Base-by-base conservation (phyloP, 2,888 invertebrate genomes). In the Alitta virens region DNA sequence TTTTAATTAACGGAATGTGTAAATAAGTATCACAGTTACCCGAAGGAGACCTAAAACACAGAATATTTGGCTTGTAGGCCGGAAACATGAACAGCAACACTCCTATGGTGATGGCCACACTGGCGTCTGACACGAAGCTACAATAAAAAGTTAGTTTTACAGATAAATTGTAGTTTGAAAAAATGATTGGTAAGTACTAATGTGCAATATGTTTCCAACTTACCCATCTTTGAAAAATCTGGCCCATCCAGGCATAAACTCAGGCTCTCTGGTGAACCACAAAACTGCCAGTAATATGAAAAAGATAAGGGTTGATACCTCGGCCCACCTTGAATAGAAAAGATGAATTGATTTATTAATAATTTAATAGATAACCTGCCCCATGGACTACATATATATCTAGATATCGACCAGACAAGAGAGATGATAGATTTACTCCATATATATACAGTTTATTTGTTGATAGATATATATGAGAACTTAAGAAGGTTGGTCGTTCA, bases 101-200 rank as follows among this genome's bases (percentile, higher is more conserved):
- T 16, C 63, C 90, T n/a, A 94, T 88, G 68, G 90, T 88, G 77
- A 92, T 88, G 0, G 92, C 93, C 24, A 79, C 78, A 0, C 82
- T 81, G 3, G 83, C 82, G 64, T 84, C 83, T 2, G 78, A 77
- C 2, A 82, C 76, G 51, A 66, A 77, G 16, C 77, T 77, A 55
- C 23, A 70, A 40, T 59, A 54, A 40, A 60, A 54, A 33, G 33
- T 5, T 33, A 33, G 12, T 5, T 33, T 33, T 33, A 5, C 33
- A 33, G 33, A 33, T 33, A 12, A 33, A 33, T 33, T 33, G 12
- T 7, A 7, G 5, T 33, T 5, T 33, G 33, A 7, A 12, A 33
- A 33, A 7, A 12, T 33, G 33, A 12, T 33, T 33, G 5, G 33
- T 12, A 33, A 12, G n/a, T 33, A 7, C 33, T 33, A 33, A 33